Base-by-base conservation (phyloP, 2,113 vertebrate species). In the Mastomys coucha region DNA sequence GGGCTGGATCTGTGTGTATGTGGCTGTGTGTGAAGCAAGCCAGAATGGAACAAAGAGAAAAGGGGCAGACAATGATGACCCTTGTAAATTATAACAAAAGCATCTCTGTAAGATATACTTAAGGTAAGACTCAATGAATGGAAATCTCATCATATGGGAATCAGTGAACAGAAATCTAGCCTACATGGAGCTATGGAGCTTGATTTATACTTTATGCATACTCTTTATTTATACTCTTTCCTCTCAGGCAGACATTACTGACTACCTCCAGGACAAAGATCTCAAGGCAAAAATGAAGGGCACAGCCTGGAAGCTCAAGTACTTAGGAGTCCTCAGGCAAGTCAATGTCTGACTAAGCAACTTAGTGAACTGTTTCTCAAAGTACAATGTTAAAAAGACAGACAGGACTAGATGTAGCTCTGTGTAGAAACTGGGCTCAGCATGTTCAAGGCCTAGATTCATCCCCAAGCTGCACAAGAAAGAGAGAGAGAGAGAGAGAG, bases 1-100 rank as follows among this genome's bases (percentile, higher is more conserved):
- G 9, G 99, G 99, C 97, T 99, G 99, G 97, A 99, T 98, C 94
- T 99, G 98, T 0, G 99, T 98, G 97, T 99, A 99, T 0, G 99
- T 98, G 89, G 98, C 98, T 98, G 26, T 0, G 78, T 67, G 98
- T 45, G 86, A 53, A 77, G 7, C 51, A 60, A 75, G 76, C 3
- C 56, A 78, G 69, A 91, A 60, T 1, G 5, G 58, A 53, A 63
- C 84, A 85, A 42, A 69, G 39, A 20, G 42, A 42, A 60, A 53
- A 75, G 76, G 56, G 51, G 31, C n/a, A 56, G 36, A 65, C 77
- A 85, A 63, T 36, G 0, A 90, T 16, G 19, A 86, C 7, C 49
- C 16, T 53, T 78, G 10, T 6, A 70, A 42, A 58, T 13, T 39
- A 19, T 39, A 80, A 51, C 20, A 75, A 89, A 93, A 87, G 28